These are phyloP conservation scores for Typhlichthys eigenmanni DNA, from an alignment of 2,797 vertebrate species.

Conservation along the genomic window DNA sequence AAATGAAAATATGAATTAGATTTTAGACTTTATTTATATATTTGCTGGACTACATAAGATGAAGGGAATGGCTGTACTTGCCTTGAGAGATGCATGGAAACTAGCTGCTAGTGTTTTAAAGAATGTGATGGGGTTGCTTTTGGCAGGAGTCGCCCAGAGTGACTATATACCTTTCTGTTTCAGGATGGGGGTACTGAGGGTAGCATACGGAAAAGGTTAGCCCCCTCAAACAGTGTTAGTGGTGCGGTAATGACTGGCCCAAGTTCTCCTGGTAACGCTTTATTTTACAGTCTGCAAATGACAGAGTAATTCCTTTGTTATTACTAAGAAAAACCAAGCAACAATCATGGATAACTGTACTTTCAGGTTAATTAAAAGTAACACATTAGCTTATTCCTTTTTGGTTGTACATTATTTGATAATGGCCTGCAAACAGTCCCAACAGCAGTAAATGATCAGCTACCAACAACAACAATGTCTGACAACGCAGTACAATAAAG, in stretches of 20 bases:
- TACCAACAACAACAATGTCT: no score
- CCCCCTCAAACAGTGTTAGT: slow-evolving; percentile 53
- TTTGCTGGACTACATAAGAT: background rate
- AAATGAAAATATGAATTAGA: slow-evolving; percentile 37
- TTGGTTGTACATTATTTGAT: no score
- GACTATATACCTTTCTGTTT: slow-evolving; percentile 63
- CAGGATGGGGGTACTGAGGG: slow-evolving; percentile 52
- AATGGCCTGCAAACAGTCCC: no score
- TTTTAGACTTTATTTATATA: no score
- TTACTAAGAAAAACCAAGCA: no score
- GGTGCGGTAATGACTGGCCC: slow-evolving; percentile 63
- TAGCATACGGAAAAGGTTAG: slow-evolving; percentile 63
- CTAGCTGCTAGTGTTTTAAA: slow-evolving; percentile 54
- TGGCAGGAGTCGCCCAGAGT: slow-evolving; percentile 45
- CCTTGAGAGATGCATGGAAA: slow-evolving; percentile 52
- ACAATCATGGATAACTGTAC: no score
- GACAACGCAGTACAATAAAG: no score
- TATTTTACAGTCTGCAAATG: no score
- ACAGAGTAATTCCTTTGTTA: no score
- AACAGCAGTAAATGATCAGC: no score
- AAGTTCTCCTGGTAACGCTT: slow-evolving; percentile 5
- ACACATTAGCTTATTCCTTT: no score
- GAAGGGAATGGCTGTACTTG: slow-evolving; percentile 18
- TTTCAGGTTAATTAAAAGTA: no score
- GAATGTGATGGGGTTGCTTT: slow-evolving; percentile 54